Evolutionary conservation across 2,888 invertebrate genomes (phyloP), one percentile per base, ranked within the genome.

Genomic region (Gastracanthus pulcherrimus): DNA sequence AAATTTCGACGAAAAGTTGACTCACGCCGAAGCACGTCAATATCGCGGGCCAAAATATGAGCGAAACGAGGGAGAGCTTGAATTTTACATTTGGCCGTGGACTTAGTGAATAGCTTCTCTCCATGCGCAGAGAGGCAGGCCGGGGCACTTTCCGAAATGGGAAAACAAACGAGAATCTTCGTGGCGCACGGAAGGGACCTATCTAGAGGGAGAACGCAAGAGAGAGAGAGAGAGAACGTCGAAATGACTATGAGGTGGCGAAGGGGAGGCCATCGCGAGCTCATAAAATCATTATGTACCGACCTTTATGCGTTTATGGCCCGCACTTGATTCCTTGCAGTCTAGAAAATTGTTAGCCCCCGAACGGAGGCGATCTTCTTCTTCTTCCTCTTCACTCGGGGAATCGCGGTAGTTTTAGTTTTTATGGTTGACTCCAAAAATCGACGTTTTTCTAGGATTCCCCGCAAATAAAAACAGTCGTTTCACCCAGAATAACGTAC

Each of bases 201-300:
- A 41, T 48, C 34, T 23, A 55, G 67, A 75, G 29, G 29, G 26
- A 38, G 69, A 34, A 34, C 51, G 75, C 45, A 5, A 31, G 45
- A 13, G 66, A 38, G 81, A 71, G 62, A 82, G 74, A 79, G 26
- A 55, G 66, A 60, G 45, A 62, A 23, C 36, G 36, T 60, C 38
- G 62, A 84, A 85, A 84, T 84, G 84, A 84, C 80, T 76, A 78
- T 75, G 76, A 82, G 83, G 79, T 82, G 83, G 76, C 82, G 84
- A 83, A 81, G 84, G 84, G 83, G 83, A 80, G 82, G 76, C 76
- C 83, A 82, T 84, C 84, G 76, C 80, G 76, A 80, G 85, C 85
- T 85, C 88, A 85, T 88, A 88, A 89, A 89, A 88, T 87, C 87
- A 88, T 88, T 89, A 88, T 85, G 85, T 84, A 83, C 86, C 85